phyloP scores from a whole-genome alignment of 2,888 invertebrate species.

The Oxytorus armatus region DNA sequence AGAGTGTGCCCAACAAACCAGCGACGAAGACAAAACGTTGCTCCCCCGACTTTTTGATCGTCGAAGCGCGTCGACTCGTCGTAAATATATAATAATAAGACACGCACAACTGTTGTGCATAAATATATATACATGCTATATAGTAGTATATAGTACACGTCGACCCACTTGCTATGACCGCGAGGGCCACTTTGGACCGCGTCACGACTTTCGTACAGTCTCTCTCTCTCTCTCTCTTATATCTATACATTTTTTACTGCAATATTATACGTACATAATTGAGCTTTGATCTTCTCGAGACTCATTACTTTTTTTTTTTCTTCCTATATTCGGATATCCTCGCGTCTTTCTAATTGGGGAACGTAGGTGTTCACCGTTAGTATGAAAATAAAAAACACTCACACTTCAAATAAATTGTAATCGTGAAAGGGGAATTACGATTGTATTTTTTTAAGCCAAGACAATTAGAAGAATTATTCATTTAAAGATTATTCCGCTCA shows the following conservation, averaged over 20 bases:
- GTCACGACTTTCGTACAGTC: conserved; percentile 25
- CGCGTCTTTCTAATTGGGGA: neutral
- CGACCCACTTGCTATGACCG: conserved; percentile 54
- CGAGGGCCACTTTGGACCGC: conserved; percentile 55
- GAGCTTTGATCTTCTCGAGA: neutral
- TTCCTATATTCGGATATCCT: neutral
- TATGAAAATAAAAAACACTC: too few relatives aligned
- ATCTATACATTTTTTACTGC: conserved; percentile 1
- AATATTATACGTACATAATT: conserved; percentile 5
- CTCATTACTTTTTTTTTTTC: neutral
- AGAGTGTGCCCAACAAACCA: conserved; percentile 68
- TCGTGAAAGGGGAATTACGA: too few relatives aligned
- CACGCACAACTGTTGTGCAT: conserved; percentile 31
- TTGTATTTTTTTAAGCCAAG: too few relatives aligned
- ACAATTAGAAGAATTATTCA: too few relatives aligned
- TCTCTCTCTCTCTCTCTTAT: neutral
- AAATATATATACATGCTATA: conserved; percentile 8
- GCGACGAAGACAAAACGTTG: conserved; percentile 28
- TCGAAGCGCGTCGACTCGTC: conserved; percentile 74
- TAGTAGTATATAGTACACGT: conserved; percentile 23
- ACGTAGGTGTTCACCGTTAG: too few relatives aligned
- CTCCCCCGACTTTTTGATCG: conserved; percentile 69
- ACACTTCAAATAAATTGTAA: too few relatives aligned
- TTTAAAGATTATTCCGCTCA: too few relatives aligned
- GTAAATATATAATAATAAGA: conserved; percentile 51